Conservation (phyloP, 2,113 vertebrate genomes). For the Thalassarche chlororhynchos region DNA sequence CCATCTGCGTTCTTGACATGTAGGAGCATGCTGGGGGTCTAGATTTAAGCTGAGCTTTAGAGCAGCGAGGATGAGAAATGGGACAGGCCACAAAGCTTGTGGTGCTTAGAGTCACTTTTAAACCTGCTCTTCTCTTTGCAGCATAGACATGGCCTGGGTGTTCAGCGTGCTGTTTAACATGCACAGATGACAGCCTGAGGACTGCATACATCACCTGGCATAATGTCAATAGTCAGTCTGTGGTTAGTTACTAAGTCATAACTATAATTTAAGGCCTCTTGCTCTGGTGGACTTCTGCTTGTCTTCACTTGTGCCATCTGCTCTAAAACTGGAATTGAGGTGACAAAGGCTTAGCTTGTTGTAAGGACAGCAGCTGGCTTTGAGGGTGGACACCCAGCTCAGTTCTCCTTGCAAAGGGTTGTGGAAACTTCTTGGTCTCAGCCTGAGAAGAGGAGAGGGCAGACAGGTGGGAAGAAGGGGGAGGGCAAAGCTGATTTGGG, state of each 20-base stretch:
- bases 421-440: neutral
- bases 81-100: neutral
- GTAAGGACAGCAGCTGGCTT: neutral
- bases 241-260: neutral
- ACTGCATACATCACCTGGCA: neutral
- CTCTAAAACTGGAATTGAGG: neutral
- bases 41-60: neutral
- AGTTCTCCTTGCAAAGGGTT: neutral
- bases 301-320: neutral
- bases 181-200: neutral
- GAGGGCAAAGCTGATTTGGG: neutral
- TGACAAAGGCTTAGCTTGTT: neutral
- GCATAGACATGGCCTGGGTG: neutral
- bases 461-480: neutral
- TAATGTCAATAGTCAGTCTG: neutral
- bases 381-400: neutral
- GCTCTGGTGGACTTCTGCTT: neutral
- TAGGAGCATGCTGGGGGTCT: neutral
- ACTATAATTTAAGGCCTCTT: neutral
- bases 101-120: neutral
- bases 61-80: neutral
- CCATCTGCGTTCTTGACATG: neutral
- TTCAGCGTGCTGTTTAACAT: accelerated
- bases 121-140: neutral
- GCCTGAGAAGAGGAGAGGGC: neutral